phyloP scores from a whole-genome alignment of 2,888 invertebrate species.

The Acronicta psi region DNA sequence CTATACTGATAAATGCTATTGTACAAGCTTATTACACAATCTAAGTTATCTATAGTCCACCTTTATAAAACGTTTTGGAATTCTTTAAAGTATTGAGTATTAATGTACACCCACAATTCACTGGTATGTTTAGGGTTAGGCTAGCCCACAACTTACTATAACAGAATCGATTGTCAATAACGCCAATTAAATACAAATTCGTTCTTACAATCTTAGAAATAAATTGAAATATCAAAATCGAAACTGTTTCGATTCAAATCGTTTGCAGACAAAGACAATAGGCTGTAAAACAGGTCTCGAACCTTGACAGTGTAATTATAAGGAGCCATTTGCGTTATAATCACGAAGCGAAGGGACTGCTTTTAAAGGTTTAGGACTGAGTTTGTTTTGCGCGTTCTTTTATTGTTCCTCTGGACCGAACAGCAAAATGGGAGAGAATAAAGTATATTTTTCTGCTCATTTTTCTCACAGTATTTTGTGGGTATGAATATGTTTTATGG shows the following conservation, averaged over 20 bases:
- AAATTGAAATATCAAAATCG: constrained; percentile 58
- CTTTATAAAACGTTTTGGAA: too few relatives aligned
- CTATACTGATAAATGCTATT: too few relatives aligned
- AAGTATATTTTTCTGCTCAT: too few relatives aligned
- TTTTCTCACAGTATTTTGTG: too few relatives aligned
- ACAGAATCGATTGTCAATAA: not conserved
- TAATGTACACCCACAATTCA: too few relatives aligned
- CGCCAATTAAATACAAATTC: constrained; percentile 34
- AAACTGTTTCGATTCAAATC: constrained; percentile 41
- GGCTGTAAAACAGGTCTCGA: constrained; percentile 63
- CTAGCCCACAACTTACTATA: not conserved
- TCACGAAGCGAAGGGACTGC: constrained; percentile 66
- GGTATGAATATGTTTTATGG: too few relatives aligned
- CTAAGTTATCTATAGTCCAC: too few relatives aligned
- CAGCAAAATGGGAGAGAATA: too few relatives aligned
- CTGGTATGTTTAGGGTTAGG: too few relatives aligned
- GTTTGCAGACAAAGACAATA: constrained; percentile 67
- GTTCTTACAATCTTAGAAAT: constrained; percentile 23
- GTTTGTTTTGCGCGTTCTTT: constrained; percentile 28
- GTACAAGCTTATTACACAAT: too few relatives aligned
- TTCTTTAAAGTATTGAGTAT: too few relatives aligned
- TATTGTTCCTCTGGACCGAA: too few relatives aligned
- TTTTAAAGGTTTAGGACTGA: constrained; percentile 22
- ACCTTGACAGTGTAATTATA: constrained; percentile 76
- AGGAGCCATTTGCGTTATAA: constrained; percentile 61